Percentiles rank a stretch among this genome's conserved stretches.
These are phyloP conservation scores for Neodon shergylaensis DNA, from an alignment of 2,113 vertebrate genomes.

Conservation along the genomic window DNA sequence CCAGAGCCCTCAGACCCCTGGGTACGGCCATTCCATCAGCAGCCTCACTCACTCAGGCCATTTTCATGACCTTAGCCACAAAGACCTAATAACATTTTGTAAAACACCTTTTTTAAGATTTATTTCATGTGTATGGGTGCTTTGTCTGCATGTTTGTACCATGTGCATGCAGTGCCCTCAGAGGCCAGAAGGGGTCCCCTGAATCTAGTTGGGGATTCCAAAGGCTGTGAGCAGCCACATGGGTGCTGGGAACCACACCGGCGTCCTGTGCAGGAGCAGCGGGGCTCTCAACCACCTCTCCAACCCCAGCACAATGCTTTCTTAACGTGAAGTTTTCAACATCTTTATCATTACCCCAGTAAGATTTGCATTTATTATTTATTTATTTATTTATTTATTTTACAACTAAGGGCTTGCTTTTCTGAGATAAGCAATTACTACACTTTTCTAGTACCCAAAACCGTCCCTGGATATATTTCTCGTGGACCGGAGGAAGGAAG, in stretches of 20 bases:
- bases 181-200: not conserved
- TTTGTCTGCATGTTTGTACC: not conserved
- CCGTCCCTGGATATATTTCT: constrained; percentile 21
- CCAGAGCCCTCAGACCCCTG: constrained; percentile 5
- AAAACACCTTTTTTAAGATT: constrained; percentile 7
- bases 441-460: constrained; percentile 27
- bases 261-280: not conserved
- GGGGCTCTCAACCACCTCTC: not conserved
- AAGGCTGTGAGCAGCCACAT: not conserved
- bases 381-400: not conserved
- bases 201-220: not conserved
- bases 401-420: not conserved
- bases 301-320: not conserved
- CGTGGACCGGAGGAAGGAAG: constrained; percentile 20
- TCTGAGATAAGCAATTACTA: not conserved
- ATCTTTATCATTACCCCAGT: not conserved
- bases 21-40: constrained; percentile 32
- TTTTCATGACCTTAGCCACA: constrained; percentile 36
- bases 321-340: constrained; percentile 8
- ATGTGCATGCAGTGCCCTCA: not conserved
- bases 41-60: not conserved
- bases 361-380: not conserved
- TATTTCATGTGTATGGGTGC: not conserved
- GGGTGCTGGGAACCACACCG: not conserved
- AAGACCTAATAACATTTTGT: constrained; percentile 41